Percentiles rank a stretch among this genome's conserved stretches.
phyloP scores from a whole-genome alignment of 92 coral and sea anemone genomes.

The Chrysogorgia sp. region DNA sequence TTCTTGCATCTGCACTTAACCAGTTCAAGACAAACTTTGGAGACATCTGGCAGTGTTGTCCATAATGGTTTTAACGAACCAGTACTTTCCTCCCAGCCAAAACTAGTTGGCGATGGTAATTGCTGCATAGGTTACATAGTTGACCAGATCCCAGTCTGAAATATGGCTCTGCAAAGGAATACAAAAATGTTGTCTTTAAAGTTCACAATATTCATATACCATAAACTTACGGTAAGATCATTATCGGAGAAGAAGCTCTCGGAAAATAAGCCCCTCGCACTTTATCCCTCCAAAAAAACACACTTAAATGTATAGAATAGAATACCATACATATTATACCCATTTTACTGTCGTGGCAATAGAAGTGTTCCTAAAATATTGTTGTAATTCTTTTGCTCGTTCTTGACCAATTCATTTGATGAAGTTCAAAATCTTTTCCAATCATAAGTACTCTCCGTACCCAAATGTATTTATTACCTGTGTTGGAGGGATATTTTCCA shows the following conservation, averaged over 20 bases:
- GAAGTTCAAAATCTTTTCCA: background rate
- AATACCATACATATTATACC: no score
- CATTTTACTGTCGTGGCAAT: no score
- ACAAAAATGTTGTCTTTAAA: background rate
- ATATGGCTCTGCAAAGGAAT: conserved; percentile 20
- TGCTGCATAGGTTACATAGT: conserved; percentile 11
- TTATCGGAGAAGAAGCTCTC: no score
- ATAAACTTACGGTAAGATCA: background rate
- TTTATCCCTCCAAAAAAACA: no score
- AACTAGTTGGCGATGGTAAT: conserved; percentile 19
- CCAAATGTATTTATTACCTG: conserved; percentile 34
- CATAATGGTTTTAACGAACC: conserved; percentile 31
- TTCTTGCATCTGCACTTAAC: conserved; percentile 29
- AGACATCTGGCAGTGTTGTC: conserved; percentile 29
- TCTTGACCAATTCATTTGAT: no score
- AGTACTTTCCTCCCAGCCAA: conserved; percentile 27
- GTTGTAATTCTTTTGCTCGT: no score
- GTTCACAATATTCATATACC: background rate
- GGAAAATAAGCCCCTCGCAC: no score
- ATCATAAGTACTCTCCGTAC: conserved; percentile 3
- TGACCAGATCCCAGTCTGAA: conserved; percentile 35
- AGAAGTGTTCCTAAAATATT: no score
- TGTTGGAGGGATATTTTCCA: conserved; percentile 50
- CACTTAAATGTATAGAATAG: no score
- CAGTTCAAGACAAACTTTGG: conserved; percentile 32